Evolutionary conservation across 2,113 vertebrate species (phyloP), one percentile per base, ranked within the genome.

Genomic region (Columba janthina): DNA sequence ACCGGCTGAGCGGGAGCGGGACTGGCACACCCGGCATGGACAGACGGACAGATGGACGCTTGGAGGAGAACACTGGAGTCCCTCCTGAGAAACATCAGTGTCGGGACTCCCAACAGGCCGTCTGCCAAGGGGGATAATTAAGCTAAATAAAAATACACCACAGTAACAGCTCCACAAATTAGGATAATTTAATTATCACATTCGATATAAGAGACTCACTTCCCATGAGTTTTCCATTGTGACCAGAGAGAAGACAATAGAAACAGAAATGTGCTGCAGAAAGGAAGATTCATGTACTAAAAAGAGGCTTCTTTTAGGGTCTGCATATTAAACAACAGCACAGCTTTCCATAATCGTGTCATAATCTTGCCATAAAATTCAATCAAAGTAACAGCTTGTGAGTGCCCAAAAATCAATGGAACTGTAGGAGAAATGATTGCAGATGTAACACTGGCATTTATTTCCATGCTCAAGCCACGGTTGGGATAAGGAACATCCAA

Each of bases 181-280:
- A 96, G 95, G 86, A 62, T 97, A 97, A 97, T 96, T 96, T 78
- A 96, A 97, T 96, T 96, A 97, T 88, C 90, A 75, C 84, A 9
- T 69, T 91, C 18, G 53, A 94, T 84, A 93, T 12, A 90, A 93
- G 80, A 96, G 93, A 88, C 81, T 91, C 85, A 69, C 93, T 96
- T 97, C 94, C 90, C 95, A 88, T 19, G 96, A 93, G 88, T 94
- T 82, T 92, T 94, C 86, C 78, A 84, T 51, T 91, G 93, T 84
- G 95, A 93, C 94, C 90, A 85, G 90, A 71, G 81, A 95, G 51
- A 69, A 77, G 95, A 93, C 91, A 93, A 95, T 40, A 73, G 90
- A 75, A 66, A 69, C 75, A 77, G 62, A 94, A 90, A 14, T 19
- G 4, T 72, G 88, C 70, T 92, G 94, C 83, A 89, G 90, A 88